These are phyloP conservation scores for Chiroxiphia lanceolata DNA, from an alignment of 2,797 vertebrate species.

Conservation along the genomic window DNA sequence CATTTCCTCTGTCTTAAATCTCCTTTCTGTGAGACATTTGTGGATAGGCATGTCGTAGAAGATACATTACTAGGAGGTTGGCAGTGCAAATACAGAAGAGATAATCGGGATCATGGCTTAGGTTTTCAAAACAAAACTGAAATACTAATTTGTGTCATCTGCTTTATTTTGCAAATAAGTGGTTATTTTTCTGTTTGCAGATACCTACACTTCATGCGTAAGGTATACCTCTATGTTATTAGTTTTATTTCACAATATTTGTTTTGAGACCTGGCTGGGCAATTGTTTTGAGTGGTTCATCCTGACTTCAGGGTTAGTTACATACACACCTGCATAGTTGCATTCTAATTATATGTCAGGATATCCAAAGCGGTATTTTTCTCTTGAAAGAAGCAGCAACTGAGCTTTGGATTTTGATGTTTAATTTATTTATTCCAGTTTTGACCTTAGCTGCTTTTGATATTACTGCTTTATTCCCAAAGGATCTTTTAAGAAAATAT, in stretches of 20 bases:
- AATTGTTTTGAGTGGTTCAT: background rate
- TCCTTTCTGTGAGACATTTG: background rate
- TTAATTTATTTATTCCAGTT: constrained; percentile 25
- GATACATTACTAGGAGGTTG: background rate
- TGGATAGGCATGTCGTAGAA: background rate
- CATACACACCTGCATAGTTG: background rate
- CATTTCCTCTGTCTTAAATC: background rate
- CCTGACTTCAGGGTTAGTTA: background rate
- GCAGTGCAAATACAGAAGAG: background rate
- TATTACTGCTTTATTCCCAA: background rate
- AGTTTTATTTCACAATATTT: constrained; percentile 1
- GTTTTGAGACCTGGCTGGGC: background rate
- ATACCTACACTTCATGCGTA: background rate
- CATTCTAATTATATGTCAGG: background rate
- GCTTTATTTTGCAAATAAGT: constrained; percentile 9
- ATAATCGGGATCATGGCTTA: background rate
- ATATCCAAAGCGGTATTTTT: background rate
- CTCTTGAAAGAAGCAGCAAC: background rate
- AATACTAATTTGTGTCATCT: background rate
- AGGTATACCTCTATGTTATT: background rate
- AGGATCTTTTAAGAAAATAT: background rate
- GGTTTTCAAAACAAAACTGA: background rate
- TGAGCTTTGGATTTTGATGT: constrained; percentile 1
- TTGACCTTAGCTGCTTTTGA: background rate
- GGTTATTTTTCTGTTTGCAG: background rate